Evolutionary conservation across 2,888 invertebrate species (phyloP), one percentile per base, ranked within the genome.

Genomic region (Meteorus cinctellus): DNA sequence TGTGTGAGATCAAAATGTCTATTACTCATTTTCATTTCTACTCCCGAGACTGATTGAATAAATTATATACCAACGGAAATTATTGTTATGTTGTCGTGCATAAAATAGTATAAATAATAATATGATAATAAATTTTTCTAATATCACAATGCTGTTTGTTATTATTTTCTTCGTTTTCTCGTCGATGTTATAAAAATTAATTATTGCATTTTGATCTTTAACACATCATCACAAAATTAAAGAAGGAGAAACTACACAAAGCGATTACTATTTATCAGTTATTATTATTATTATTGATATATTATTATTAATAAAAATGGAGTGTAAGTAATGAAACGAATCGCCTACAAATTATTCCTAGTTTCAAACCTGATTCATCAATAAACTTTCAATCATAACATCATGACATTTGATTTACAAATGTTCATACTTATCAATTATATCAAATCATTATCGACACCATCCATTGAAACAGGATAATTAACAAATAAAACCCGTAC

Each of bases 1-100:
- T 73, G 77, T 77, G 77, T 77, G 75, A 78, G 79, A 80, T 79
- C 78, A 78, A 79, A 79, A 79, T 79, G 76, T 73, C 74, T 41
- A 41, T 16, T 48, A 48, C 4, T 45, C 8, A 19, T 55, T 24
- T 55, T 55, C 8, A 55, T 55, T 71, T 75, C 51, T 14, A 68
- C 62, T 67, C 51, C 65, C 16, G 59, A 72, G 55, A 69, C 34
- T 55, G 31, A 48, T 29, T 48, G 62, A 48, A 36, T 65, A 36
- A n/a, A 36, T n/a, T 55, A 55, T 55, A 19, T 5, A 55, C 10
- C 41, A 41, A 41, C 41, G 41, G 16, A 55, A 19, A 19, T 19
- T 55, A 55, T 55, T 55, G 10, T 55, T 55, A 19, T 55, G 55
- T 55, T 55, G 19, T 10, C 19, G 10, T 55, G 8, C 55, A 55